Evolutionary conservation across 2,888 invertebrate species (phyloP).

Genomic region (Xanthia icteritia): DNA sequence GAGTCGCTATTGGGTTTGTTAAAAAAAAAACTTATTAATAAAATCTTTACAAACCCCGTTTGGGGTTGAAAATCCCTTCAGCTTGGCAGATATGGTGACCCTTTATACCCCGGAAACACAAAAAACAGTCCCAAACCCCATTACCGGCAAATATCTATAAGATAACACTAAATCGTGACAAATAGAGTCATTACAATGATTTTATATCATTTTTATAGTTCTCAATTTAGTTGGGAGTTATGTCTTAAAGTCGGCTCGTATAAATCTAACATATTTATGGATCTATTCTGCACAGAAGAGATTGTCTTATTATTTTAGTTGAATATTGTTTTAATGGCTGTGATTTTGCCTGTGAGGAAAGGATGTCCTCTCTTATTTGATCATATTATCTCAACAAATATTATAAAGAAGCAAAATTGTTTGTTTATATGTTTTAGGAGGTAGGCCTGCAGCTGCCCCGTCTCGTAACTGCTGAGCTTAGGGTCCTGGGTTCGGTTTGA

Average conservation of each 20-base stretch:
- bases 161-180: slow-evolving; percentile 56
- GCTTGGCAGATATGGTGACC: background rate
- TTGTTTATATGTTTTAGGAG: too few species aligned
- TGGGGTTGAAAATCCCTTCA: background rate
- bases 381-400: too few species aligned
- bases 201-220: slow-evolving; percentile 61
- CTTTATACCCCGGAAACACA: slow-evolving; percentile 6
- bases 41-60: background rate
- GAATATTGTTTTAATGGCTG: slow-evolving; percentile 12
- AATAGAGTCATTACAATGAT: slow-evolving; percentile 58
- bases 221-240: slow-evolving; percentile 52
- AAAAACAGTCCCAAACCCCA: slow-evolving; percentile 14
- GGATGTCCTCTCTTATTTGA: background rate
- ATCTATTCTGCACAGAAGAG: background rate
- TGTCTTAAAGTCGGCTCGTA: slow-evolving; percentile 28
- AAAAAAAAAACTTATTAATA: background rate
- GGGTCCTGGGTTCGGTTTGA: too few species aligned
- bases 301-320: slow-evolving; percentile 32
- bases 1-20: background rate
- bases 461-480: too few species aligned
- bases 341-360: background rate
- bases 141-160: slow-evolving; percentile 43
- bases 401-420: too few species aligned
- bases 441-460: too few species aligned
- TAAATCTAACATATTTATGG: slow-evolving; percentile 49